Base-by-base conservation (phyloP, 1,140 invertebrate species). In the Lerema accius region DNA sequence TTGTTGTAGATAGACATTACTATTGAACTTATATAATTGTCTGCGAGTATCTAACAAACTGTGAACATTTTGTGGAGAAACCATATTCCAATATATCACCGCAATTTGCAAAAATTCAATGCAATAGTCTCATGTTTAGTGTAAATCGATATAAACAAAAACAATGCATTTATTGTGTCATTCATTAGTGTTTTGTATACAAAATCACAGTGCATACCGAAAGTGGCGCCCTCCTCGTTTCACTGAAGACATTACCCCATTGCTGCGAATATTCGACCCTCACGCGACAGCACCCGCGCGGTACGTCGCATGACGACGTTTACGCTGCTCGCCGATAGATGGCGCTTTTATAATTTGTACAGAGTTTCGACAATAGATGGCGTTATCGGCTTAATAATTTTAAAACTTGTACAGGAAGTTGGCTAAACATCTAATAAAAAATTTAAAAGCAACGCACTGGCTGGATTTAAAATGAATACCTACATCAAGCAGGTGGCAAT, bases 241-340 rank as follows among this genome's bases (percentile, higher is more conserved):
- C 92, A 93, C 93, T 59, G 94, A 94, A 70, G 94, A 95, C 89
- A 95, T 95, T 82, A 94, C 94, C 74, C 94, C 94, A 82, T 90
- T 95, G 80, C 92, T 93, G 89, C 92, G 94, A 82, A 92, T 95
- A 89, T 95, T 95, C 89, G 94, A 95, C 92, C 94, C 94, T 65
- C 89, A 92, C 75, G 92, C 92, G 60, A 80, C 79, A 55, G 79
- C 86, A 53, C 82, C 88, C 60, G 46, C 68, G 82, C 91, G 91
- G 91, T 92, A 92, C 84, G 85, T 86, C 80, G 76, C 79, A 85
- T 88, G 81, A 71, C 82, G 81, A 63, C 76, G 68, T 71, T 80
- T 71, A 43, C 55, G 65, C 69, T 69, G 63, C 48, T 53, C 72
- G 73, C 69, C 72, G 35, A 75, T 81, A 89, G 85, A 82, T 86